Evolutionary conservation across 2,113 vertebrate species (phyloP).

Genomic region (Microtus ochrogaster): DNA sequence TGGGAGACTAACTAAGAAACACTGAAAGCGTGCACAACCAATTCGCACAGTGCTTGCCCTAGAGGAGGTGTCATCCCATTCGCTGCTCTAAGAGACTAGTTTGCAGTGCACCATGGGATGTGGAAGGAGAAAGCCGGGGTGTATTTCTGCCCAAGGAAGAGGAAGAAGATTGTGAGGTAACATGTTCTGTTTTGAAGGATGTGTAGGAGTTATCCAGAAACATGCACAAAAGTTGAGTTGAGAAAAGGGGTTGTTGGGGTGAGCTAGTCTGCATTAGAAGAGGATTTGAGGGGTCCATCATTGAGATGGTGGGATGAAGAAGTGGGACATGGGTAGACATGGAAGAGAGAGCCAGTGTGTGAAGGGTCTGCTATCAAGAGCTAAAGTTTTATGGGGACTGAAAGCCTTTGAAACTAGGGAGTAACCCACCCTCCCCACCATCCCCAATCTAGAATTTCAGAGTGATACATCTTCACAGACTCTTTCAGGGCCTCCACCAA

Average conservation of each 20-base stretch:
- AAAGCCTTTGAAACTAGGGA: slow-evolving; percentile 31
- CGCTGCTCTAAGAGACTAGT: neutral
- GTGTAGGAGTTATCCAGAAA: neutral
- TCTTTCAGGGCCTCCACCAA: neutral
- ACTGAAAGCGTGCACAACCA: neutral
- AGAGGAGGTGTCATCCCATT: neutral
- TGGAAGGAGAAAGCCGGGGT: neutral
- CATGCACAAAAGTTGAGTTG: neutral
- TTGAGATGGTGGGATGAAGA: neutral
- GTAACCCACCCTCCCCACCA: neutral
- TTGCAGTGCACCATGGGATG: neutral
- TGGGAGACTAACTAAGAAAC: neutral
- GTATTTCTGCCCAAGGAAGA: neutral
- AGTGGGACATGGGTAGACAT: neutral
- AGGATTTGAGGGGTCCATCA: neutral
- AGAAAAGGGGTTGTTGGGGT: neutral
- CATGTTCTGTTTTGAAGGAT: neutral
- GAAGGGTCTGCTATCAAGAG: neutral
- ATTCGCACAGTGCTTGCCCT: neutral
- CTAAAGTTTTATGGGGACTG: neutral
- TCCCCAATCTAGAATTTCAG: slow-evolving; percentile 7
- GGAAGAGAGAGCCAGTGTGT: neutral
- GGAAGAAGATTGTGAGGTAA: neutral
- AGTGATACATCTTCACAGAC: neutral
- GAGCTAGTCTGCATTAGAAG: neutral